These are phyloP conservation scores for Megaustenia siamemsis DNA, from an alignment of 2,888 invertebrate genomes.

Conservation along the genomic window DNA sequence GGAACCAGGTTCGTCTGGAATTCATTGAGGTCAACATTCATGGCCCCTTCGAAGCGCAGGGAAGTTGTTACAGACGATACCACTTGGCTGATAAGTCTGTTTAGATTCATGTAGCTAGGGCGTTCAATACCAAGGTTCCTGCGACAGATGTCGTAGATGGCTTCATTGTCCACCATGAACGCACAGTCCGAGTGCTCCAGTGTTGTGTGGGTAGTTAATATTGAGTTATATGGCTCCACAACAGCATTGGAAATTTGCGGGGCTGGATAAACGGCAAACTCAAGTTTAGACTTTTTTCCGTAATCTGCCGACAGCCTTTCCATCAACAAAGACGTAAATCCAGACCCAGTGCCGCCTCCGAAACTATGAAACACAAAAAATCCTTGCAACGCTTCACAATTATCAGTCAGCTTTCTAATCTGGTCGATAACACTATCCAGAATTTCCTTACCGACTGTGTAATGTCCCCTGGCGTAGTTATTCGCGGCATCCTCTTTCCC, in stretches of 20 bases:
- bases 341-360: constrained; percentile 58
- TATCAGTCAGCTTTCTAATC: constrained; percentile 56
- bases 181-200: constrained; percentile 52
- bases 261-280: constrained; percentile 56
- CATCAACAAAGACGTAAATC: constrained; percentile 58
- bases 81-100: constrained; percentile 56
- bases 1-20: constrained; percentile 60
- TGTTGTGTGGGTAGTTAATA: constrained; percentile 52
- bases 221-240: constrained; percentile 55
- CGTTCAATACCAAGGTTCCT: constrained; percentile 51
- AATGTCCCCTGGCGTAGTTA: constrained; percentile 58
- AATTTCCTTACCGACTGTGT: constrained; percentile 58
- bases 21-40: constrained; percentile 58
- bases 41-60: constrained; percentile 57
- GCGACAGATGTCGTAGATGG: constrained; percentile 49
- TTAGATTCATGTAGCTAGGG: constrained; percentile 51
- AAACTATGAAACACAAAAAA: constrained; percentile 58
- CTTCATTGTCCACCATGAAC: constrained; percentile 49
- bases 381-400: constrained; percentile 56
- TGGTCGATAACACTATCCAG: constrained; percentile 55
- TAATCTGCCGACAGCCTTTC: constrained; percentile 57
- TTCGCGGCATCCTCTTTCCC: constrained; percentile 59
- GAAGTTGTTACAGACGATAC: constrained; percentile 58
- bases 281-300: constrained; percentile 55
- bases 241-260: constrained; percentile 55